Conservation (phyloP, 2,797 vertebrate genomes). For the Rhinella marina region DNA sequence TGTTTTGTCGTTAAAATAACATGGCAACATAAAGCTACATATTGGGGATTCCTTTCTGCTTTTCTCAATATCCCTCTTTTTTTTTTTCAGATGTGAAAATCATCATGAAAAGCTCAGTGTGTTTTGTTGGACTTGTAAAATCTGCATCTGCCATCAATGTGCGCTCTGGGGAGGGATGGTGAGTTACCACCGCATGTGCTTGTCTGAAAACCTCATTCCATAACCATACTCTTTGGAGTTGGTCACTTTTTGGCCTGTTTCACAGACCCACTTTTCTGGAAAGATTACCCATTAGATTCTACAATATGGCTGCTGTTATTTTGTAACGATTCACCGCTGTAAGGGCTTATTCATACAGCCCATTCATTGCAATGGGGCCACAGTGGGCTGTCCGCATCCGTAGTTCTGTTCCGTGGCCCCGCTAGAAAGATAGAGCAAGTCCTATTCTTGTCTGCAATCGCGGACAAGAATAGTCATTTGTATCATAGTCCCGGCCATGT, state of each 20-base stretch:
- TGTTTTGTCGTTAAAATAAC: background rate
- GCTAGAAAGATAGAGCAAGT: too few relatives aligned
- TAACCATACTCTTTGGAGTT: background rate
- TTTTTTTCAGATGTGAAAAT: slow-evolving; percentile 89
- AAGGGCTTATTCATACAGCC: too few relatives aligned
- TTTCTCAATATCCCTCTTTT: background rate
- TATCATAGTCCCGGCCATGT: too few relatives aligned
- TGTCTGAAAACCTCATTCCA: background rate
- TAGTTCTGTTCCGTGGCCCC: too few relatives aligned
- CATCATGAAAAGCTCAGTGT: slow-evolving; percentile 98
- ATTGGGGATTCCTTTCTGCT: background rate
- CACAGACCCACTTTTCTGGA: background rate
- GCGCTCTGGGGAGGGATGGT: slow-evolving; percentile 99
- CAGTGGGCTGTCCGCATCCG: too few relatives aligned
- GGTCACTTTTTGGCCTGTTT: too few relatives aligned
- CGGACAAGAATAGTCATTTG: too few relatives aligned
- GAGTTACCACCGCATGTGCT: slow-evolving; percentile 60
- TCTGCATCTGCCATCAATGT: slow-evolving; percentile 99
- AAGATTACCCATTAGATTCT: background rate
- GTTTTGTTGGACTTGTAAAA: slow-evolving; percentile 99
- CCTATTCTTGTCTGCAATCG: too few relatives aligned
- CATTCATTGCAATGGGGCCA: too few relatives aligned
- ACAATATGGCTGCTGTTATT: background rate
- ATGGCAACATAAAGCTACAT: too few relatives aligned
- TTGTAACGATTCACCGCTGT: too few relatives aligned